Evolutionary conservation across 1,140 invertebrate genomes (phyloP).

Genomic region (Drosophila tropicalis): DNA sequence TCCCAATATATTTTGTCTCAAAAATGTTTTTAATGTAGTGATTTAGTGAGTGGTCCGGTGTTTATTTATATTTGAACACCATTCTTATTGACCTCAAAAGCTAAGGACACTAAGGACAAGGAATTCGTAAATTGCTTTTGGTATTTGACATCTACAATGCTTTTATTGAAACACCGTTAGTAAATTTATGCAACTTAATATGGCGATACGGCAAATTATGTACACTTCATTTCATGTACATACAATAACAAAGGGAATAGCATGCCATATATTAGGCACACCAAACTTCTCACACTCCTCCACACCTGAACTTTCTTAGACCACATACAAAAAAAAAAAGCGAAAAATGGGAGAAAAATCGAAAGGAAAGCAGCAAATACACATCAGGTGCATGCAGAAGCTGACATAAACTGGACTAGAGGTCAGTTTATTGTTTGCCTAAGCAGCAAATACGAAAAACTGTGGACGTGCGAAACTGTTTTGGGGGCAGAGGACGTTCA

Average conservation of each 20-base stretch:
- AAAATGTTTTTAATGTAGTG: neutral
- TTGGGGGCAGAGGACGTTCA: constrained; percentile 7
- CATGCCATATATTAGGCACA: constrained; percentile 63
- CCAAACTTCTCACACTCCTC: neutral
- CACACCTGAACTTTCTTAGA: too few species aligned
- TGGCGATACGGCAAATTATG: constrained; percentile 68
- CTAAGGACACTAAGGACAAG: neutral
- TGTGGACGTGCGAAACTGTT: constrained; percentile 60
- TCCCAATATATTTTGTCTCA: too few species aligned
- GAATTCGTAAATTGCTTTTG: constrained; percentile 34
- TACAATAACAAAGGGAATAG: constrained; percentile 50
- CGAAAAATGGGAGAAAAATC: neutral
- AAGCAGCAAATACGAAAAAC: constrained; percentile 40
- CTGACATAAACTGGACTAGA: constrained; percentile 37
- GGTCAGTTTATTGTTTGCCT: constrained; percentile 76
- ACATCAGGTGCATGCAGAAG: constrained; percentile 64
- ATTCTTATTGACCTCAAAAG: constrained; percentile 21
- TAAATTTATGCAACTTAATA: constrained; percentile 70
- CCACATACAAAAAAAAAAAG: neutral
- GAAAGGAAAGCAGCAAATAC: constrained; percentile 17
- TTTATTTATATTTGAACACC: constrained; percentile 21
- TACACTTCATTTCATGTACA: constrained; percentile 73
- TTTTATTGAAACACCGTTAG: constrained; percentile 63
- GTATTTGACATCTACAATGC: constrained; percentile 71
- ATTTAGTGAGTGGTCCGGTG: constrained; percentile 6